A percentile compares a stretch with the other conserved stretches of the same genome.
Evolutionary conservation across 2,888 invertebrate genomes (phyloP).

Genomic region (Drosophila nr. fundita): DNA sequence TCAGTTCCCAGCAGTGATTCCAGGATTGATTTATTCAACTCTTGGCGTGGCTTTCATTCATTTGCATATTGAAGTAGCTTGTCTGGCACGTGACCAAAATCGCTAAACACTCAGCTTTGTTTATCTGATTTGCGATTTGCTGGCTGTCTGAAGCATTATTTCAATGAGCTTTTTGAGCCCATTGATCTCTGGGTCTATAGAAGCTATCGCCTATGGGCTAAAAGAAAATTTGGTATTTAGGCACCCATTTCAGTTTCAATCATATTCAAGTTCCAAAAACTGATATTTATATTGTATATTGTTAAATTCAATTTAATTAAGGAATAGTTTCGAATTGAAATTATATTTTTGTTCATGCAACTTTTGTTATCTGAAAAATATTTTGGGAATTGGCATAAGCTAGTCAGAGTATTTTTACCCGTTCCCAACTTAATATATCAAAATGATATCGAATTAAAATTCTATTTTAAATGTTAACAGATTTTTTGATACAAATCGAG

Average conservation of each 20-base stretch:
- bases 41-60: not conserved
- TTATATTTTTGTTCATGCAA: not conserved
- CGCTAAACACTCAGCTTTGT: not conserved
- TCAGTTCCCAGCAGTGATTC: not conserved
- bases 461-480: no score
- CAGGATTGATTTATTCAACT: not conserved
- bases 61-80: not conserved
- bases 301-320: not conserved
- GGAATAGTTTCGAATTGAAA: not conserved
- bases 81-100: slow-evolving; percentile 5
- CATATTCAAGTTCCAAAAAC: not conserved
- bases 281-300: not conserved
- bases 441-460: no score
- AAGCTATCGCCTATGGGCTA: not conserved
- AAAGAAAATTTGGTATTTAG: not conserved
- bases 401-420: no score
- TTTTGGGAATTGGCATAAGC: no score
- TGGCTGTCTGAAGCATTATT: not conserved
- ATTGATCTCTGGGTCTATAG: not conserved
- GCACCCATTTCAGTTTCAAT: accelerated
- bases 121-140: not conserved
- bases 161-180: not conserved
- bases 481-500: no score
- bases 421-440: no score
- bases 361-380: no score